Evolutionary conservation across 2,113 vertebrate genomes (phyloP).

Genomic region (Conger conger): DNA sequence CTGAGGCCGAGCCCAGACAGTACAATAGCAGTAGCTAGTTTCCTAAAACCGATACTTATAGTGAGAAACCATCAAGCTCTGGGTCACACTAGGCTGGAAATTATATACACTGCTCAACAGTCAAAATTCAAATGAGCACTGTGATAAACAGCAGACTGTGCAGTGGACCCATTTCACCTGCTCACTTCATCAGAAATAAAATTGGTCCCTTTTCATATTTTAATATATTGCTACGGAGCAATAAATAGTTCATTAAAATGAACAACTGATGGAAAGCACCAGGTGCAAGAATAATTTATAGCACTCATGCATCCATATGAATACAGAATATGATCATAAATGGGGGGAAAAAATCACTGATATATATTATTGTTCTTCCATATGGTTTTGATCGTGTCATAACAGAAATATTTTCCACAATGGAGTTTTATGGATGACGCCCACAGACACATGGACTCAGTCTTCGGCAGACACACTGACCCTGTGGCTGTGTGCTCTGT

Average conservation of each 20-base stretch:
- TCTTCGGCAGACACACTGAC: not conserved
- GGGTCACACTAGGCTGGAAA: not conserved
- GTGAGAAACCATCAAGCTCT: not conserved
- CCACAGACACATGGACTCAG: constrained; percentile 15
- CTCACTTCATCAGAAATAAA: too few species aligned
- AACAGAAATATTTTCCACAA: constrained; percentile 20
- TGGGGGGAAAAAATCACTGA: not conserved
- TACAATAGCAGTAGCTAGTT: not conserved
- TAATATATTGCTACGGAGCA: too few species aligned
- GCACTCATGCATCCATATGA: not conserved
- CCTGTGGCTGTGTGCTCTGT: not conserved
- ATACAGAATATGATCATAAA: not conserved
- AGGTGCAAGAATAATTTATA: not conserved
- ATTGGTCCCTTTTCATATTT: too few species aligned
- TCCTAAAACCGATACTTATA: not conserved
- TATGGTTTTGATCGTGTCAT: not conserved
- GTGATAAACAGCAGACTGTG: too few species aligned
- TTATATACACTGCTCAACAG: not conserved
- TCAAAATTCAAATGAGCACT: not conserved
- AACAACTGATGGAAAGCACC: not conserved
- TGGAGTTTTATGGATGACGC: constrained; percentile 14
- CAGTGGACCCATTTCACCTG: too few species aligned
- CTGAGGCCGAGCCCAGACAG: not conserved
- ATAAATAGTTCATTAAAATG: not conserved
- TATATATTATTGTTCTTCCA: not conserved